Evolutionary conservation across 2,888 invertebrate genomes (phyloP).

Genomic region (Cepaea hortensis): DNA sequence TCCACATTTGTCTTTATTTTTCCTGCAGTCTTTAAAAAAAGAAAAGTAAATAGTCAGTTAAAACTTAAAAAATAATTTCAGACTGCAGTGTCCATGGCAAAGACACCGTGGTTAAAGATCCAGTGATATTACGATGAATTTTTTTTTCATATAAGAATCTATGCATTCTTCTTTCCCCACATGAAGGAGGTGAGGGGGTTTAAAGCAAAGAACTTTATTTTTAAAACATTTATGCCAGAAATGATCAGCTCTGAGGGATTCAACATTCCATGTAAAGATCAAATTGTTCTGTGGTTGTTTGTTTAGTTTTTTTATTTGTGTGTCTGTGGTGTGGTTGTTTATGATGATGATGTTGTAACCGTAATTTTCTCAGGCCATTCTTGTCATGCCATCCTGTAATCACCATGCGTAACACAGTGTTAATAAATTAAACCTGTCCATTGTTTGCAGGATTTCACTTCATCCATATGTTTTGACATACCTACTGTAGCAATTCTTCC

Average conservation of each 20-base stretch:
- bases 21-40: no score
- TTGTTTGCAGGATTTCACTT: not conserved
- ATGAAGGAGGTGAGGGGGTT: no score
- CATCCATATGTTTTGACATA: not conserved
- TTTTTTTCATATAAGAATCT: conserved; percentile 9
- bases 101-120: no score
- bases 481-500: conserved; percentile 12
- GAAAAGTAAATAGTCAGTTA: no score
- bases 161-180: conserved; percentile 4
- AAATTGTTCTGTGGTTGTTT: conserved; percentile 16
- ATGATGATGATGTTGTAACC: not conserved
- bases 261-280: conserved; percentile 49
- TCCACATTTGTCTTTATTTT: no score
- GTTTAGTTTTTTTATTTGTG: conserved; percentile 8
- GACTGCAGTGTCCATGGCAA: no score
- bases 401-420: not conserved
- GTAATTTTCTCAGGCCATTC: conserved; percentile 27
- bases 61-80: no score
- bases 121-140: no score
- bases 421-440: not conserved
- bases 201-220: no score
- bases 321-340: no score
- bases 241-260: conserved; percentile 16
- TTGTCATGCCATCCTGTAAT: not conserved
- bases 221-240: no score